These are phyloP conservation scores for Ceuthmochares aereus DNA, from an alignment of 2,113 vertebrate genomes.

Conservation along the genomic window DNA sequence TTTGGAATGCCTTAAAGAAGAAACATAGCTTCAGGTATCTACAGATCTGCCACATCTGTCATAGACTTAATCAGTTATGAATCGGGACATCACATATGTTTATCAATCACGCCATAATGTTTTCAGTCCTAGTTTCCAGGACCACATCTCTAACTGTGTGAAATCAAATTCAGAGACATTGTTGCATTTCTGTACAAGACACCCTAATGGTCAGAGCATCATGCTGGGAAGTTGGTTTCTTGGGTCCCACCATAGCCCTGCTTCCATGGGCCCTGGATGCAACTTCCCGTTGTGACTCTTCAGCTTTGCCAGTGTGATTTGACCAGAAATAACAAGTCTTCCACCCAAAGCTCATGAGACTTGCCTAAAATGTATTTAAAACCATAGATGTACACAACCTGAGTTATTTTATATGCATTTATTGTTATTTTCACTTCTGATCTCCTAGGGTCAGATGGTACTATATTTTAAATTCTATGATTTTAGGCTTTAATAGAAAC, in stretches of 20 bases:
- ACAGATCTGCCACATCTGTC: neutral
- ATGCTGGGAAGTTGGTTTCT: neutral
- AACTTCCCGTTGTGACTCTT: neutral
- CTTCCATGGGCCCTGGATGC: neutral
- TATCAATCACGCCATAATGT: neutral
- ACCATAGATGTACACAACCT: rapidly evolving
- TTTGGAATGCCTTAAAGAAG: neutral
- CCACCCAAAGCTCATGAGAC: neutral
- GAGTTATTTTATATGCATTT: neutral
- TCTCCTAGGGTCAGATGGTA: neutral
- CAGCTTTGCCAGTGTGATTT: neutral
- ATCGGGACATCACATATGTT: neutral
- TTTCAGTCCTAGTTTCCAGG: neutral
- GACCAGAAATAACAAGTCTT: neutral
- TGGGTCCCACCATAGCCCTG: neutral
- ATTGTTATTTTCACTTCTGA: neutral
- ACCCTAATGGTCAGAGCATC: neutral
- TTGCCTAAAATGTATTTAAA: neutral
- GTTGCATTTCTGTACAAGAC: neutral
- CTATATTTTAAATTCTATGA: neutral
- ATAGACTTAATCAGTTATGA: neutral
- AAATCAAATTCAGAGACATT: neutral
- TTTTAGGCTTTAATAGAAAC: neutral
- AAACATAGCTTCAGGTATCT: neutral
- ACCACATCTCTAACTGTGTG: neutral